Base-by-base conservation (phyloP, 2,888 invertebrate genomes). In the Acronicta alni region DNA sequence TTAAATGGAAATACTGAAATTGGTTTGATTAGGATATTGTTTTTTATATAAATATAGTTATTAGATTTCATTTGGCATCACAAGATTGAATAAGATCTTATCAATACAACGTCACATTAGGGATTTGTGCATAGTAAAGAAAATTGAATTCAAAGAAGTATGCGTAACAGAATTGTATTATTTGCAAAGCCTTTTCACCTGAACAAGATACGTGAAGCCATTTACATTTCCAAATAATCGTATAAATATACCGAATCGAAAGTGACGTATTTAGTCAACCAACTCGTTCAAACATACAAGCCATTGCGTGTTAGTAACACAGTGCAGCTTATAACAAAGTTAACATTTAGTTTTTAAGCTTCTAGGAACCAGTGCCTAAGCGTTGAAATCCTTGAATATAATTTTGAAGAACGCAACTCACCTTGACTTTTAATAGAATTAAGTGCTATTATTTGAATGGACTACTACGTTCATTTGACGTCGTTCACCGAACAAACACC, bases 141-240 rank as follows among this genome's bases (percentile, higher is more conserved):
- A 71, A 64, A 72, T 58, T 66, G 64, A 66, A 41, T 67, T 62
- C 49, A 45, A 55, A 60, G 67, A 74, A 64, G 65, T 73, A 70
- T 15, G 58, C 70, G 42, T 17, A 30, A 63, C 55, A 57, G 65
- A 63, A 72, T 67, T 55, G 57, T 67, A 61, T 72, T 64, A 56
- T 64, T 37, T 55, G 42, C 39, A 35, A 47, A 51, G 39, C 37
- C 41, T n/a, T 61, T 64, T 67, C 56, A 67, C 51, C 57, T 66
- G 61, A 67, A 71, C 30, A 64, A 51, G 60, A 65, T 58, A 52
- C 53, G 39, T 51, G 44, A 53, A 60, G 47, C 17, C 48, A 75
- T 75, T 68, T 58, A 20, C 46, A 75, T 75, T 68, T 58, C 47
- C 51, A 68, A 65, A 56, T 56, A 64, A 54, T 60, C 30, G 26